Evolutionary conservation across 2,797 vertebrate genomes (phyloP), one percentile per base, ranked within the genome.

Genomic region (Yasuhikotakia modesta): DNA sequence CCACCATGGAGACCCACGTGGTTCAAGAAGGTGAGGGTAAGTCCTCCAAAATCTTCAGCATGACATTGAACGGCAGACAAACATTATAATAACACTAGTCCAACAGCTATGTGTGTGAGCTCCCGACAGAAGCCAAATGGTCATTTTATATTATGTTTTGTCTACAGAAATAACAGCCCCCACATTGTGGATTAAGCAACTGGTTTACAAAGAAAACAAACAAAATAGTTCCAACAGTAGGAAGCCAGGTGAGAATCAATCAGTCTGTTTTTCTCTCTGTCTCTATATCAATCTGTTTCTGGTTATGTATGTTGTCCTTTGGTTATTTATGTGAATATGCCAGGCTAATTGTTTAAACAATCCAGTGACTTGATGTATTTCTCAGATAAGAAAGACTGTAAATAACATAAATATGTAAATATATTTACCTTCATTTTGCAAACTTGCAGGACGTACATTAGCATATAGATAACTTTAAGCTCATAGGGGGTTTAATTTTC

Each of bases 161-260:
- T 7, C 57, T n/a, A 79, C 92, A 99, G 98, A 98, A 90, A 99
- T 99, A 86, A 99, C 96, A 14, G 96, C 97, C 73, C 96, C 97
- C 0, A 99, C 96, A 0, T 93, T 99, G 84, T 96, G 97, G 96
- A 96, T 95, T 81, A 98, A 98, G 87, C 96, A 99, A 76, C 91
- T 99, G 87, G 94, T 94, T 70, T 94, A 95, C 86, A 97, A 95
- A 88, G 96, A 96, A 76, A 95, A 94, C 78, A 98, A 95, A 83
- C 87, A 95, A 89, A 99, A 99, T 90, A 95, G 86, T 87, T 95
- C 95, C 78, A 94, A 81, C 35, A 86, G 93, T 86, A 95, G 94
- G 88, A 96, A 92, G 85, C 94, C 94, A 95, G 97, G 97, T 99
- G 91, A 88, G 87, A 71, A 55, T 55, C 30, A 0, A 16, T 48